Evolutionary conservation across 2,113 vertebrate species (phyloP).

Genomic region (Python bivittatus): DNA sequence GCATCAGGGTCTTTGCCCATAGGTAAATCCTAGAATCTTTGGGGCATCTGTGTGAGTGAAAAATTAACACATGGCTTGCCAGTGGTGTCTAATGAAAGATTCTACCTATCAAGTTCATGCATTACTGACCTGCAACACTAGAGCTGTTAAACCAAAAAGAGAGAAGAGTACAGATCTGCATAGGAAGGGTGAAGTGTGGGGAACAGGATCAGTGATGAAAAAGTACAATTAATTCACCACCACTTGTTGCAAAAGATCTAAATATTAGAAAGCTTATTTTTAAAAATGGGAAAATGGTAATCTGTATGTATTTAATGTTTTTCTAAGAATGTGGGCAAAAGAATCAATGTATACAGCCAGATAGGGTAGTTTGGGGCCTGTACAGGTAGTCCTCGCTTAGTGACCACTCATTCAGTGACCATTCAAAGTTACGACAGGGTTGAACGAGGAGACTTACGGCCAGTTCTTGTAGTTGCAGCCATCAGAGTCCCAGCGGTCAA

Average conservation of each 20-base stretch:
- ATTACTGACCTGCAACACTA: background rate
- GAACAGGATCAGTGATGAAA: background rate
- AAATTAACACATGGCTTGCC: no score
- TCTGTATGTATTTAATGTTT: no score
- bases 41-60: no score
- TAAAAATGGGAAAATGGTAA: no score
- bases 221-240: background rate
- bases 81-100: background rate
- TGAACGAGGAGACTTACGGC: background rate
- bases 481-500: background rate
- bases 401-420: background rate
- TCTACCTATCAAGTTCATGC: background rate
- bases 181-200: background rate
- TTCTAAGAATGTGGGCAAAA: no score
- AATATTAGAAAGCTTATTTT: background rate
- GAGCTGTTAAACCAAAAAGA: background rate
- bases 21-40: no score
- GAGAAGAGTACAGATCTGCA: background rate
- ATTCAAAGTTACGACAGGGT: background rate
- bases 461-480: background rate
- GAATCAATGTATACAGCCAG: no score
- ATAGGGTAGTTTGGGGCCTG: background rate
- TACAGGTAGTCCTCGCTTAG: background rate
- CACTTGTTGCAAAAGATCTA: background rate
- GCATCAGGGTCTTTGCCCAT: no score